Percentiles rank a stretch among this genome's conserved stretches.
Conservation (phyloP, 2,888 invertebrate species). For the Drosophila neoperkinsi region DNA sequence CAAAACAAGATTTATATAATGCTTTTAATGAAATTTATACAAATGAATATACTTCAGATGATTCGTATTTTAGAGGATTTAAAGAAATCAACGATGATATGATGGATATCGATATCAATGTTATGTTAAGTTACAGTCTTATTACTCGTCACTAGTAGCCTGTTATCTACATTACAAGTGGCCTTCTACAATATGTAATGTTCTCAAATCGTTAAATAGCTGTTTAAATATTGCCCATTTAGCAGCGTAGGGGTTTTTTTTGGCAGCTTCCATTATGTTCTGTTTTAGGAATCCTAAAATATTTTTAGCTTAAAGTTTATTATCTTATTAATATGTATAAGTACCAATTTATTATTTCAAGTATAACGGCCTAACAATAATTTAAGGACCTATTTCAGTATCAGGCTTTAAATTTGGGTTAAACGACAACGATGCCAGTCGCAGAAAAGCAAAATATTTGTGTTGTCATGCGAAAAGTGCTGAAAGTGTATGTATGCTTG, state of each 20-base stretch:
- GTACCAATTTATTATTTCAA: neutral
- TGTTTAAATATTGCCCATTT: neutral
- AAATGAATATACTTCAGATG: no score
- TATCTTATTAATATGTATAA: neutral
- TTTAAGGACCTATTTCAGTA: slow-evolving; percentile 7
- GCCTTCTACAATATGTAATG: neutral
- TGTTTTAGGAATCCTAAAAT: neutral
- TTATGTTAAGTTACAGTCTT: no score
- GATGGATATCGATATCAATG: neutral
- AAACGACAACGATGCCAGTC: slow-evolving; percentile 14
- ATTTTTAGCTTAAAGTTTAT: neutral
- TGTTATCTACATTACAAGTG: neutral
- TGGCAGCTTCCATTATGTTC: neutral
- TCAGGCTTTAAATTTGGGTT: slow-evolving; percentile 29
- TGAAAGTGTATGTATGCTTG: neutral
- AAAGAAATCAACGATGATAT: no score
- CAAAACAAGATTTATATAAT: no score
- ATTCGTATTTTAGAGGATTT: no score
- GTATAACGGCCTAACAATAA: slow-evolving; percentile 1
- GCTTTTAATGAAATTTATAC: no score
- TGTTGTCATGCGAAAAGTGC: neutral
- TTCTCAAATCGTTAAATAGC: neutral
- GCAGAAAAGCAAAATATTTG: slow-evolving; percentile 35
- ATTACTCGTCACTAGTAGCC: neutral
- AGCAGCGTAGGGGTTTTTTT: neutral